phyloP scores from a whole-genome alignment of 2,797 vertebrate species.

The Peromyscus nudipes region DNA sequence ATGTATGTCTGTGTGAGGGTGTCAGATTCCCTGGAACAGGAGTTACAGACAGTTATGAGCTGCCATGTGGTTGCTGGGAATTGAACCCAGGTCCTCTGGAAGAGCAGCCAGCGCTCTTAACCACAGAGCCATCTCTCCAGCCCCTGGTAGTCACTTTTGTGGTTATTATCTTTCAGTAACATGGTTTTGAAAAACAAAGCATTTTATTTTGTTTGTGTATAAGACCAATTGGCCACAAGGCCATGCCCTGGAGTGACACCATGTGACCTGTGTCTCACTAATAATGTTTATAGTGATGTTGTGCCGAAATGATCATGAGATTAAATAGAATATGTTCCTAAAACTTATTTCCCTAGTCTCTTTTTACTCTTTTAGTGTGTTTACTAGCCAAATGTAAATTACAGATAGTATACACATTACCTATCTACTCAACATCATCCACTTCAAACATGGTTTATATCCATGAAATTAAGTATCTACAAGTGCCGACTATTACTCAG shows the following conservation, averaged over 20 bases:
- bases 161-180: background rate
- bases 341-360: conserved; percentile 37
- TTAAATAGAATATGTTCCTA: conserved; percentile 44
- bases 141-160: background rate
- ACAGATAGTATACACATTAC: background rate
- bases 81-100: background rate
- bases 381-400: conserved; percentile 28
- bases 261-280: background rate
- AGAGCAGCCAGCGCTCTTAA: background rate
- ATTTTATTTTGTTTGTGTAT: background rate
- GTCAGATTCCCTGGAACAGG: background rate
- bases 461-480: background rate
- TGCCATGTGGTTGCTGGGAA: background rate
- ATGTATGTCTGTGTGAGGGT: background rate
- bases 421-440: background rate
- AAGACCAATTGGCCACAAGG: background rate
- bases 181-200: background rate
- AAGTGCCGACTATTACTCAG: background rate
- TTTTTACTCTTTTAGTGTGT: conserved; percentile 34
- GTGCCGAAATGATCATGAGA: conserved; percentile 8
- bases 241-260: background rate
- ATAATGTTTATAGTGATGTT: conserved; percentile 29
- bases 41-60: background rate
- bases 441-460: background rate
- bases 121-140: background rate